phyloP scores from a whole-genome alignment of 2,113 vertebrate genomes.

The Hippocampus comes region DNA sequence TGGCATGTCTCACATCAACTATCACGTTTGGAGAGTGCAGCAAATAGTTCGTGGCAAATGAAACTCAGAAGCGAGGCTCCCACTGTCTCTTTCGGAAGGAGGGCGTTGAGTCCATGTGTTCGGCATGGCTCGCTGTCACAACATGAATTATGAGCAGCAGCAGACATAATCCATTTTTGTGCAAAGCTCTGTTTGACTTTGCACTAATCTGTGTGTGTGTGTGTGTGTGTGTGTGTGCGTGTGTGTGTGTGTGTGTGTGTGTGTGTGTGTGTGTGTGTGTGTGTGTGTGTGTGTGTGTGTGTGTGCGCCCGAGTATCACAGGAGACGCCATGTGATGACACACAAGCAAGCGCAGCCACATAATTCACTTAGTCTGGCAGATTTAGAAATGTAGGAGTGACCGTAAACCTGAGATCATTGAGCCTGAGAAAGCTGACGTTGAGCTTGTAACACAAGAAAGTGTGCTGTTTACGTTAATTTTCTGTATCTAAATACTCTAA shows the following conservation, averaged over 20 bases:
- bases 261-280: slow-evolving; percentile 19
- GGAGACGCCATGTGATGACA: slow-evolving; percentile 8
- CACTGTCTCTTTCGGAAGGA: not conserved
- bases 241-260: slow-evolving; percentile 16
- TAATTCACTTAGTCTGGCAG: slow-evolving; percentile 19
- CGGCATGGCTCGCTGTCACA: slow-evolving; percentile 12
- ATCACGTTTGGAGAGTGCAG: not conserved
- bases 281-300: slow-evolving; percentile 14
- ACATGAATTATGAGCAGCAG: slow-evolving; percentile 38
- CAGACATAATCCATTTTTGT: slow-evolving; percentile 57
- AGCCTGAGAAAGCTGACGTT: slow-evolving; percentile 20
- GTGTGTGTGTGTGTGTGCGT: slow-evolving; percentile 14
- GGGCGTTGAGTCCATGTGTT: slow-evolving; percentile 20
- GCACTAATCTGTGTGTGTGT: slow-evolving; percentile 14
- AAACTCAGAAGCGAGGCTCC: not conserved
- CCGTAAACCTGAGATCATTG: slow-evolving; percentile 10
- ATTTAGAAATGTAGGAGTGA: slow-evolving; percentile 21
- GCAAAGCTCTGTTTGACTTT: slow-evolving; percentile 36
- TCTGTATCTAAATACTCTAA: not conserved
- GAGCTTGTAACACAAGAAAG: slow-evolving; percentile 1
- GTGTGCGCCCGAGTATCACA: slow-evolving; percentile 3
- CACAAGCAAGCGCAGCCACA: slow-evolving; percentile 3
- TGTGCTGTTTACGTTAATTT: not conserved
- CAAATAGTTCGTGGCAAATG: not conserved
- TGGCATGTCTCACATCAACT: slow-evolving; percentile 1